Conservation (phyloP, 2,113 vertebrate species). For the Planiliza haematocheilus region DNA sequence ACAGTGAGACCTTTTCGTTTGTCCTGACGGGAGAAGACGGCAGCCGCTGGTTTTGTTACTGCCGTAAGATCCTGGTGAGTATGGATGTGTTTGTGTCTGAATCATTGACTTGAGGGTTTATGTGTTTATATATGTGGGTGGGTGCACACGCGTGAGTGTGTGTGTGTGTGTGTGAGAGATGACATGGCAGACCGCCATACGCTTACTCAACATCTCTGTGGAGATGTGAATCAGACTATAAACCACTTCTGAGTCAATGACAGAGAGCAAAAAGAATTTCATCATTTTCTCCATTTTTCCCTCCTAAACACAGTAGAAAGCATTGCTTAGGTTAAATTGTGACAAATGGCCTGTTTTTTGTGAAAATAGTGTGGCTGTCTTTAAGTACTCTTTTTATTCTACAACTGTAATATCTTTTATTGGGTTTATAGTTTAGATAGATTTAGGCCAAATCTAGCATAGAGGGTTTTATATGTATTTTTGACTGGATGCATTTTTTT, state of each 20-base stretch:
- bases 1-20: slow-evolving; percentile 97
- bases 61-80: slow-evolving; percentile 97
- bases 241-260: slow-evolving; percentile 61
- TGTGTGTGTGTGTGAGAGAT: slow-evolving; percentile 62
- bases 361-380: neutral
- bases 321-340: neutral
- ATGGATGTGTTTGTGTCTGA: slow-evolving; percentile 24
- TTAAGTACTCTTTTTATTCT: neutral
- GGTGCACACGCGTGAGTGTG: no score
- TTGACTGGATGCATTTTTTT: no score
- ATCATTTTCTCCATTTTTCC: slow-evolving; percentile 20
- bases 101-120: slow-evolving; percentile 45
- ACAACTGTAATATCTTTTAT: neutral
- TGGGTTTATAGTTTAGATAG: slow-evolving; percentile 9
- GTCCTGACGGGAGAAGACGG: slow-evolving; percentile 97
- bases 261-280: slow-evolving; percentile 57
- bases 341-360: neutral
- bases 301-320: slow-evolving; percentile 13
- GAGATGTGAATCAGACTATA: slow-evolving; percentile 61
- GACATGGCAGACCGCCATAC: slow-evolving; percentile 46
- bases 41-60: slow-evolving; percentile 98
- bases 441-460: neutral
- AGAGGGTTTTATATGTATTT: neutral
- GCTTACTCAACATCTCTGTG: slow-evolving; percentile 65
- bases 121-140: no score